Percentiles rank a stretch among this genome's conserved stretches.
These are phyloP conservation scores for Aporophyla nigra DNA, from an alignment of 2,888 invertebrate species.

Conservation along the genomic window DNA sequence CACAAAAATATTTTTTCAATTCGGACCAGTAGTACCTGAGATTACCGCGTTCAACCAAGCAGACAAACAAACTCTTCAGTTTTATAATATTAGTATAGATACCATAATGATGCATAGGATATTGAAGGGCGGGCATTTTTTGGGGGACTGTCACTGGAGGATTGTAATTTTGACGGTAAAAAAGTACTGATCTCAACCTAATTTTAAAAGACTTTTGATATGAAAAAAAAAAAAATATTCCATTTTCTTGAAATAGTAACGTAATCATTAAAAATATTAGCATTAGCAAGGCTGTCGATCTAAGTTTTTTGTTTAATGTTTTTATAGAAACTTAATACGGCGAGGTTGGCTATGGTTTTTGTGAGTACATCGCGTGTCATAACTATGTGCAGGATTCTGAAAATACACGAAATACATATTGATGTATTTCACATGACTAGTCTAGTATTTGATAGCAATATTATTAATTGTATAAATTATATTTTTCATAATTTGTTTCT, in stretches of 20 bases:
- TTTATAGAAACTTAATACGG: constrained; percentile 21
- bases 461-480: constrained; percentile 38
- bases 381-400: constrained; percentile 3
- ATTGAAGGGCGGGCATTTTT: too few species aligned
- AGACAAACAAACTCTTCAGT: too few species aligned
- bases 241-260: neutral
- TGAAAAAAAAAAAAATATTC: too few species aligned
- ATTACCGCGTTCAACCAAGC: too few species aligned
- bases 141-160: too few species aligned
- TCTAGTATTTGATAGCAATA: neutral
- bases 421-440: constrained; percentile 4
- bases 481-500: neutral
- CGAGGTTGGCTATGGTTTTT: constrained; percentile 24
- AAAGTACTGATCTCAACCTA: too few species aligned
- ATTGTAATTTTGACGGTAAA: too few species aligned
- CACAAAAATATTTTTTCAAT: too few species aligned
- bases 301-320: constrained; percentile 40
- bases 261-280: constrained; percentile 8
- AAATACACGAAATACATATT: constrained; percentile 41
- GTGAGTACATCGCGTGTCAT: constrained; percentile 41
- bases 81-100: too few species aligned
- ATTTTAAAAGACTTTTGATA: too few species aligned
- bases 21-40: too few species aligned
- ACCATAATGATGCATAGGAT: too few species aligned
- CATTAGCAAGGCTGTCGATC: constrained; percentile 1